Percentiles rank a stretch among this genome's conserved stretches.
These are phyloP conservation scores for Orthonychiurus folsomi DNA, from an alignment of 2,888 invertebrate genomes.

Conservation along the genomic window DNA sequence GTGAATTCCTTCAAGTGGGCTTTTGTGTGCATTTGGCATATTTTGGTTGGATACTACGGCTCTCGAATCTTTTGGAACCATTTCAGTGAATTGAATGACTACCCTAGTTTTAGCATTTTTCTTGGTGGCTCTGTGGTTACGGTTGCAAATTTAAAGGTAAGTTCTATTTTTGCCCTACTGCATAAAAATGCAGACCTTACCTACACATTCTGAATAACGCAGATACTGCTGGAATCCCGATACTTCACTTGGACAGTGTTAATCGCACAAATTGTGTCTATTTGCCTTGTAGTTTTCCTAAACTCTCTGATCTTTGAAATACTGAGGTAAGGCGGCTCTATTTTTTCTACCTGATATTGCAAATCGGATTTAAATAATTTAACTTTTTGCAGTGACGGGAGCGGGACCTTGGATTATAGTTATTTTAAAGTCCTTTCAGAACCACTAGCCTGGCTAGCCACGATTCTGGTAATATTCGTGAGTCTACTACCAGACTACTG, in stretches of 20 bases:
- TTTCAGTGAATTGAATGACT: slow-evolving; percentile 41
- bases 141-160: slow-evolving; percentile 52
- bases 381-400: not conserved
- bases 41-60: slow-evolving; percentile 54
- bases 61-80: slow-evolving; percentile 42
- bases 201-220: not conserved
- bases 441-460: not conserved
- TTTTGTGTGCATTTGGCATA: slow-evolving; percentile 54
- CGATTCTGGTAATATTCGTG: not conserved
- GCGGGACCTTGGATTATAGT: not conserved
- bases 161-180: too few species aligned
- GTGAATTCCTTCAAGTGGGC: slow-evolving; percentile 55
- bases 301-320: not conserved
- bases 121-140: slow-evolving; percentile 53
- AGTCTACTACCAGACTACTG: slow-evolving; percentile 1
- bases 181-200: not conserved
- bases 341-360: not conserved
- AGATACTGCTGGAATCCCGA: not conserved
- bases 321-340: not conserved
- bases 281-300: not conserved
- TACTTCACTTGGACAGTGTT: not conserved
- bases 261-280: not conserved
- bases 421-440: not conserved
- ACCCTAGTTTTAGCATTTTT: slow-evolving; percentile 54
- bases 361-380: not conserved